Conservation (phyloP, 2,888 invertebrate species). For the Petrolisthes cinctipes region DNA sequence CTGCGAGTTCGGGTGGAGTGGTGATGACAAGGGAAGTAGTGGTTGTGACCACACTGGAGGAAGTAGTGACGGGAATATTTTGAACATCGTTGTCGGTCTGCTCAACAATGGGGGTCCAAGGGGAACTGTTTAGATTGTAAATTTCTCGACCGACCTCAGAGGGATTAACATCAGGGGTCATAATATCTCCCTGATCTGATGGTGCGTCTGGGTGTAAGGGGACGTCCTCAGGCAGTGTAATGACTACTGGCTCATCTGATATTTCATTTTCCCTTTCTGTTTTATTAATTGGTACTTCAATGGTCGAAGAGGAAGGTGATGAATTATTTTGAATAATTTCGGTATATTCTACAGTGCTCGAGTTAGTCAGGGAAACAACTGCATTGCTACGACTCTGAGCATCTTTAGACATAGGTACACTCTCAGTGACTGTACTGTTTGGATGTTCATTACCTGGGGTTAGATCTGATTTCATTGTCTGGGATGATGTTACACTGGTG, state of each 20-base stretch:
- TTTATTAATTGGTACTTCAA: background rate
- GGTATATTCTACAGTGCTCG: slow-evolving; percentile 6
- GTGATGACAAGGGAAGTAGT: slow-evolving; percentile 21
- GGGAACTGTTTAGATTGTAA: slow-evolving; percentile 10
- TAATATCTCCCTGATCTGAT: background rate
- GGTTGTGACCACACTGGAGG: slow-evolving; percentile 9
- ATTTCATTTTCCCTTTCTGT: slow-evolving; percentile 29
- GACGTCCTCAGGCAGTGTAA: background rate
- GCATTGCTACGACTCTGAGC: background rate
- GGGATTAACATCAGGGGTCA: background rate
- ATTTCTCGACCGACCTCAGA: slow-evolving; percentile 1
- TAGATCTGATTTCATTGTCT: background rate
- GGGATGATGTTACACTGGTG: background rate
- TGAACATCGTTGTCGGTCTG: slow-evolving; percentile 25
- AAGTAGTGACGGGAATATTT: slow-evolving; percentile 9
- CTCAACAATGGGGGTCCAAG: slow-evolving; percentile 47
- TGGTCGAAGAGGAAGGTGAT: background rate
- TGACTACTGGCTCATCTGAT: slow-evolving; percentile 18
- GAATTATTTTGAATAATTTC: background rate
- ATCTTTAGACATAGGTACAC: background rate
- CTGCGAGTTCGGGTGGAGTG: slow-evolving; percentile 32
- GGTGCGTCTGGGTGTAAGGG: background rate
- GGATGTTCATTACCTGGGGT: background rate
- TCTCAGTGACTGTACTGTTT: background rate
- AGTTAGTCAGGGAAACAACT: background rate